A percentile compares a stretch with the other conserved stretches of the same genome.
These are phyloP conservation scores for Styela plicata DNA, from an alignment of 23 tunicate species.

Conservation along the genomic window DNA sequence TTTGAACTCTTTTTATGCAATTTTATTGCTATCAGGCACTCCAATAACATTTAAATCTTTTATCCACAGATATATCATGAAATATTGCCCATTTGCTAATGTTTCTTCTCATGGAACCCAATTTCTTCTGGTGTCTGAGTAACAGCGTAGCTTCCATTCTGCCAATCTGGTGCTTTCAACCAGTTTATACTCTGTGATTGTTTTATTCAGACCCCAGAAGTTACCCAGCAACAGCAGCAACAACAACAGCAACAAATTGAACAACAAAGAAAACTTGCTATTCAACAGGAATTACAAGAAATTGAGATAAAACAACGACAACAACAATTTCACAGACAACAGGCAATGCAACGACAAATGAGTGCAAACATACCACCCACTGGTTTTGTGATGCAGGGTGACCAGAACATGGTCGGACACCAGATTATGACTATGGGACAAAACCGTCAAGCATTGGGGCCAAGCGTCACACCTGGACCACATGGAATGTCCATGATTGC, in stretches of 20 bases:
- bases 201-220: no score
- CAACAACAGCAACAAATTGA: constrained; percentile 10
- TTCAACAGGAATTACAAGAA: constrained; percentile 25
- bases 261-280: constrained; percentile 13
- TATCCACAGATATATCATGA: no score
- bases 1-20: no score
- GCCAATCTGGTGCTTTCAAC: no score
- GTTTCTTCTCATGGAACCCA: no score
- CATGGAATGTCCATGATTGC: constrained; percentile 12
- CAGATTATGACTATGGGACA: not conserved
- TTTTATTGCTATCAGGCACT: no score
- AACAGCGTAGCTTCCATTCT: no score
- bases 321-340: not conserved
- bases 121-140: no score
- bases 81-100: no score
- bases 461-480: not conserved
- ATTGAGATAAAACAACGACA: constrained; percentile 17
- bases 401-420: constrained; percentile 4
- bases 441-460: not conserved
- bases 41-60: no score
- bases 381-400: constrained; percentile 4
- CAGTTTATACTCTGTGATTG: no score
- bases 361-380: constrained; percentile 13
- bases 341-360: constrained; percentile 5
- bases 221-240: constrained; percentile 7